phyloP scores from a whole-genome alignment of 2,888 invertebrate genomes.

The Agonum fuliginosum region DNA sequence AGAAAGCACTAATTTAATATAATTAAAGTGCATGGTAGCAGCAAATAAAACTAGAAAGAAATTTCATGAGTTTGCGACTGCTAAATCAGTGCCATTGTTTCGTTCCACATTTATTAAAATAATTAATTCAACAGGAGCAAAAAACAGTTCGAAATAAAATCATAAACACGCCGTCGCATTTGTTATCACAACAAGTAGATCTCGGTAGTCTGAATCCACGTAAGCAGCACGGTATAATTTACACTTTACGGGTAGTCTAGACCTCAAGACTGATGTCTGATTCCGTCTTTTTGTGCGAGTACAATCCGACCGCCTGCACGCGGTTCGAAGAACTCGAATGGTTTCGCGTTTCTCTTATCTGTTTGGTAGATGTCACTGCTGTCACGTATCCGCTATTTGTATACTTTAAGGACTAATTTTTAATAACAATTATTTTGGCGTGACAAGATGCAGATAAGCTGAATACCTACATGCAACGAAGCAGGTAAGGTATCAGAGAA shows the following conservation, averaged over 20 bases:
- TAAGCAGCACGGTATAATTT: slow-evolving; percentile 43
- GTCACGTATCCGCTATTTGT: slow-evolving; percentile 62
- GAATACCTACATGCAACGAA: slow-evolving; percentile 62
- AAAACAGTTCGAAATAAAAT: slow-evolving; percentile 38
- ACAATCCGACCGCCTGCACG: not conserved
- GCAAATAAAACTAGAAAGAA: slow-evolving; percentile 21
- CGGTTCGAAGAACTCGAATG: slow-evolving; percentile 25
- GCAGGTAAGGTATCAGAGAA: not conserved
- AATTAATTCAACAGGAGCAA: slow-evolving; percentile 42
- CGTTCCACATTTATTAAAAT: slow-evolving; percentile 41
- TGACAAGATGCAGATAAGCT: slow-evolving; percentile 64
- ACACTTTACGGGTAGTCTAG: slow-evolving; percentile 43
- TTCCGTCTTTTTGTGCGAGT: slow-evolving; percentile 39
- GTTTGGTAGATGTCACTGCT: slow-evolving; percentile 50
- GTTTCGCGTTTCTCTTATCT: slow-evolving; percentile 58
- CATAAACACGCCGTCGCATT: slow-evolving; percentile 31
- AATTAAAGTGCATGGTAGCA: slow-evolving; percentile 33
- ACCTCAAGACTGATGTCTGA: slow-evolving; percentile 29
- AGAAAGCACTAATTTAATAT: slow-evolving; percentile 31
- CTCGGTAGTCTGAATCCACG: slow-evolving; percentile 5
- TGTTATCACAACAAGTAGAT: slow-evolving; percentile 33
- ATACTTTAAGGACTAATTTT: slow-evolving; percentile 60
- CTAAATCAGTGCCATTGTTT: slow-evolving; percentile 34
- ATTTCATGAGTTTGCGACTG: not conserved
- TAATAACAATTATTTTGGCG: slow-evolving; percentile 64